Conservation (phyloP, 1,140 invertebrate genomes). For the Sitobion miscanthi region DNA sequence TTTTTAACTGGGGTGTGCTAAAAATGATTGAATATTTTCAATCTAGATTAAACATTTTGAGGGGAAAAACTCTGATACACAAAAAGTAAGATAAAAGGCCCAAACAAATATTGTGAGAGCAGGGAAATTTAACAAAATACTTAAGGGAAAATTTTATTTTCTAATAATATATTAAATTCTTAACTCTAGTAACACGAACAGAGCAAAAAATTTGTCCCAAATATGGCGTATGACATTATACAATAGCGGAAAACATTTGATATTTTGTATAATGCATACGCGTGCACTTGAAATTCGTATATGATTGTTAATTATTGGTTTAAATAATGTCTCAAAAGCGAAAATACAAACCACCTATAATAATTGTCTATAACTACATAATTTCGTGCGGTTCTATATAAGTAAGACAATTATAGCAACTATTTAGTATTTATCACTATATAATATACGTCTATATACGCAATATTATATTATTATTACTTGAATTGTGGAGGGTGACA, state of each 20-base stretch:
- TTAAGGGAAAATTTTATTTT: neutral
- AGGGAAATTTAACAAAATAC: neutral
- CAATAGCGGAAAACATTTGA: neutral
- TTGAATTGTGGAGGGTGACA: too few relatives aligned
- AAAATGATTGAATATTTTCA: neutral
- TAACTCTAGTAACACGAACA: neutral
- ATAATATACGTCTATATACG: neutral
- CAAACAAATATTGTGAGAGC: too few relatives aligned
- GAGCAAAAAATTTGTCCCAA: neutral
- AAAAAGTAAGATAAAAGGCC: neutral
- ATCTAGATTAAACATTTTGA: neutral
- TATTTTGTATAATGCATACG: neutral
- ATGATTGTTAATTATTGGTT: neutral
- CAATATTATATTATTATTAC: too few relatives aligned
- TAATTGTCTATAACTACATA: neutral
- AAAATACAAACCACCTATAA: neutral
- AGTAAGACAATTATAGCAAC: neutral
- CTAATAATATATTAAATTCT: neutral
- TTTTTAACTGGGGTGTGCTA: neutral
- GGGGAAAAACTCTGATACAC: neutral
- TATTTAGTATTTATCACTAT: neutral
- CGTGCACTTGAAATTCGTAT: neutral
- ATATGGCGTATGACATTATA: neutral
- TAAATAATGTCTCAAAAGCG: neutral
- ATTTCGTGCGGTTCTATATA: neutral